Percentiles rank a stretch among this genome's conserved stretches.
Evolutionary conservation across 2,113 vertebrate genomes (phyloP).

Genomic region (Nyctereutes procyonoides): DNA sequence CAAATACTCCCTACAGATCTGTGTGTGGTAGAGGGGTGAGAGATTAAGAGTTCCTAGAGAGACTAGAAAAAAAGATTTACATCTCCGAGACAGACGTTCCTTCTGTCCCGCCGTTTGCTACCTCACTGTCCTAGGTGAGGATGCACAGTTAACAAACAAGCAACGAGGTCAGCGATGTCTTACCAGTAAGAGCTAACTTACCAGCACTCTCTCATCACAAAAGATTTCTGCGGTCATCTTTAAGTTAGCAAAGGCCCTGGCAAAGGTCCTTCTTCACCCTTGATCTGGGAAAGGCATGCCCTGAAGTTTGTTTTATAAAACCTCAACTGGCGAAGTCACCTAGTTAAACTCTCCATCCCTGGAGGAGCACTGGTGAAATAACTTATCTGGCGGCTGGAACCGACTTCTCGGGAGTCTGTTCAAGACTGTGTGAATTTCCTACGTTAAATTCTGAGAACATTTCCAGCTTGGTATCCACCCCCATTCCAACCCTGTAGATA

Average conservation of each 20-base stretch:
- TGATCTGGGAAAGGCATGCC: not conserved
- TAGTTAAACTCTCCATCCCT: accelerated
- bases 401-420: not conserved
- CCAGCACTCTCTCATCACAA: not conserved
- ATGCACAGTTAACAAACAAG: not conserved
- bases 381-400: not conserved
- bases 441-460: not conserved
- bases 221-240: not conserved
- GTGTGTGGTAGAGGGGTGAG: not conserved
- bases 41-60: conserved; percentile 27
- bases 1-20: conserved; percentile 26
- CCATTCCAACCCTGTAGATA: not conserved
- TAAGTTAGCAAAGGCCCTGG: not conserved
- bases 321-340: not conserved
- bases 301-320: not conserved
- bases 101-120: not conserved
- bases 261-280: not conserved
- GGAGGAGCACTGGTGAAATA: not conserved
- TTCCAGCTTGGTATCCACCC: not conserved
- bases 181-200: not conserved
- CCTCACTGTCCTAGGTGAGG: not conserved
- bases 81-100: not conserved
- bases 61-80: not conserved
- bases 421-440: not conserved
- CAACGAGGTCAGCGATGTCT: not conserved